Base-by-base conservation (phyloP, 2,113 vertebrate species). In the Epinephelus cyanopodus region DNA sequence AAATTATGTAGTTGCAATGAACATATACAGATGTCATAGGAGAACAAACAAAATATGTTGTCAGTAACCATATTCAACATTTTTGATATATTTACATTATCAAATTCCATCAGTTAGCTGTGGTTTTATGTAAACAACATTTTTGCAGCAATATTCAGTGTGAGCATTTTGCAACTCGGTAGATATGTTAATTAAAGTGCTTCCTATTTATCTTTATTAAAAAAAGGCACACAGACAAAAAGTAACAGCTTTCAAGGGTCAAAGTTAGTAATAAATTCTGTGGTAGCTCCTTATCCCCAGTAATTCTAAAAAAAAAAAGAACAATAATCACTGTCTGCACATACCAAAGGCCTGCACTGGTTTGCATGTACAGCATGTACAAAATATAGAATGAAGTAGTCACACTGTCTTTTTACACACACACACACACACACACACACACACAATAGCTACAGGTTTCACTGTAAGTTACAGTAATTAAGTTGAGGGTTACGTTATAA, bases 281-380 rank as follows among this genome's bases (percentile, higher is more conserved):
- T 37, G 13, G 33, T 23, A 7, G 25, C 21, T 29, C 15, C 7
- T 25, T 33, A 78, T 47, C 52, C 8, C 19, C 3, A 39, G 5
- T 81, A 71, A 78, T 25, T 18, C 11, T 37, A 52, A 81, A 64
- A 69, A 52, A 81, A 64, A 69, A 74, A 42, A n/a, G 5, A 39
- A 29, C 18, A n/a, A 21, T 19, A 18, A 23, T 42, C 29, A 29
- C 39, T 42, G 6, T 42, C 39, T 42, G 39, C 10, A 42, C 6
- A 9, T 42, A 42, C 6, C 39, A 42, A 42, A 42, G 39, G 39
- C 39, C 39, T 42, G 6, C 39, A 45, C 12, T 23, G 10, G 37
- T 74, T 47, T 29, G 29, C 29, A 29, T 29, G 29, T 29, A 29
- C 27, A 48, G 37, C n/a, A 69, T 64, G 52, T 19, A 10, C 7